Evolutionary conservation across 2,888 invertebrate genomes (phyloP), one percentile per base, ranked within the genome.

Genomic region (Disparrhopalites patrizii): DNA sequence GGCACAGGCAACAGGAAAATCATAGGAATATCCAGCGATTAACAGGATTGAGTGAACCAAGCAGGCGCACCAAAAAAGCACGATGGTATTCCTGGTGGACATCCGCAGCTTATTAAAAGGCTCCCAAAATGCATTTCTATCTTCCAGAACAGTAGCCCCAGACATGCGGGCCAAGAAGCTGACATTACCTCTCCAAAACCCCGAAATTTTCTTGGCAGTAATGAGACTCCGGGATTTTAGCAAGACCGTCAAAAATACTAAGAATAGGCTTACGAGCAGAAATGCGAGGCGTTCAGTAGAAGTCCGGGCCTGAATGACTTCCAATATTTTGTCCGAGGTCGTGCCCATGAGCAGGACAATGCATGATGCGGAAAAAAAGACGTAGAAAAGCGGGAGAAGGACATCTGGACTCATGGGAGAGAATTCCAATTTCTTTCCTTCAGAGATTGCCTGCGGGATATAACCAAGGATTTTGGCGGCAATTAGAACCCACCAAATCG

Each of bases 241-340:
- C 7, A 43, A 10, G 15, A 43, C 5, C 5, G 20, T 18, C n/a
- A 15, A 4, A 5, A 43, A 5, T 15, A 4, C 43, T n/a, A 15
- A 15, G 5, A 5, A 5, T 5, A n/a, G 5, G 5, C n/a, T 43
- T 10, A 43, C n/a, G n/a, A 43, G n/a, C 5, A 43, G 15, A 15
- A 43, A 43, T n/a, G 43, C 43, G 5, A 43, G 43, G 7, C 43
- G 43, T 43, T 43, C 43, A 43, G 43, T 43, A 18, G 43, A 43
- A 43, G n/a, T 43, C n/a, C n/a, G n/a, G n/a, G n/a, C n/a, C n/a
- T n/a, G n/a, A n/a, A n/a, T n/a, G n/a, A n/a, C n/a, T n/a, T n/a
- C n/a, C n/a, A n/a, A n/a, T n/a, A n/a, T n/a, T n/a, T n/a, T n/a
- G n/a, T n/a, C n/a, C n/a, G n/a, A n/a, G n/a, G 43, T 10, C 43